Conservation (phyloP, 2,797 vertebrate species). For the Sebastiscus tertius region DNA sequence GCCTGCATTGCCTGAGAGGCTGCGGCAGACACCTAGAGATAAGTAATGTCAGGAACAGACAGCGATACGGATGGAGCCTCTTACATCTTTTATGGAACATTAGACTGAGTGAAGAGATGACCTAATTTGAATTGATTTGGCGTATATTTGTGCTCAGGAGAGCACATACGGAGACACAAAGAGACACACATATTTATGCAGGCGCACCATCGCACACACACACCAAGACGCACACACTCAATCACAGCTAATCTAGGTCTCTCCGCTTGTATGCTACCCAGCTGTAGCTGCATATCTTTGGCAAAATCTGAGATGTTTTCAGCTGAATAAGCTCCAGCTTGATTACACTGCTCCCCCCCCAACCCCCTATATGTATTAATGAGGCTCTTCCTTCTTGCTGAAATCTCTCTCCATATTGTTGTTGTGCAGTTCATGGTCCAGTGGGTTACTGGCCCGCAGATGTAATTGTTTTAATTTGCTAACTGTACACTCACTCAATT, state of each 20-base stretch:
- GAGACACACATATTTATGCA: constrained; percentile 28
- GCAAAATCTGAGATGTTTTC: constrained; percentile 70
- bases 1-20: constrained; percentile 60
- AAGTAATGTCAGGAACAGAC: constrained; percentile 73
- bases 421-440: constrained; percentile 68
- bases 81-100: constrained; percentile 81
- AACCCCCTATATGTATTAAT: constrained; percentile 54
- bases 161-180: constrained; percentile 45
- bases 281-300: constrained; percentile 68
- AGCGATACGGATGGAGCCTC: constrained; percentile 62
- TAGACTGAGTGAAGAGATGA: constrained; percentile 75
- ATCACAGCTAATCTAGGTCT: constrained; percentile 67
- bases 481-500: constrained; percentile 75
- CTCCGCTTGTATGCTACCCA: constrained; percentile 45
- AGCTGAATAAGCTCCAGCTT: constrained; percentile 72
- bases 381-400: constrained; percentile 59
- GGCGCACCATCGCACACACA: background rate
- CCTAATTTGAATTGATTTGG: constrained; percentile 77
- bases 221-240: constrained; percentile 23
- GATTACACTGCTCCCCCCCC: constrained; percentile 42
- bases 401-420: constrained; percentile 61
- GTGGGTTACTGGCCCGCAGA: constrained; percentile 65
- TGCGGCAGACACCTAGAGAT: constrained; percentile 73
- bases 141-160: constrained; percentile 60
- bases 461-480: constrained; percentile 82